phyloP scores from a whole-genome alignment of 2,797 vertebrate species.

The Coreius guichenoti region DNA sequence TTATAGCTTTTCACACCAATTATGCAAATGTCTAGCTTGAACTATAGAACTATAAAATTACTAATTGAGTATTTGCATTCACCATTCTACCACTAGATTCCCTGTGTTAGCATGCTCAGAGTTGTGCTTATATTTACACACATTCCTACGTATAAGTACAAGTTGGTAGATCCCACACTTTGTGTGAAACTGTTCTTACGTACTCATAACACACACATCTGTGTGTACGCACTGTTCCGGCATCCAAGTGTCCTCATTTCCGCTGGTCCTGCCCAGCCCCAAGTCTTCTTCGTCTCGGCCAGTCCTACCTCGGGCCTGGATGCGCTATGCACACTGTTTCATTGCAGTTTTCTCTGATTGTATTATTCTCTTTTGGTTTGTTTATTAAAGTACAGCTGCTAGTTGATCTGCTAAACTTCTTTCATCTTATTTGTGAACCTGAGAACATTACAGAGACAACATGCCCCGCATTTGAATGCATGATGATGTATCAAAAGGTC shows the following conservation, averaged over 20 bases:
- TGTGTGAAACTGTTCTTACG: neutral
- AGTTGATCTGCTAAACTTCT: too few species aligned
- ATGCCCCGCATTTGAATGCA: too few species aligned
- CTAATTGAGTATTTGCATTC: neutral
- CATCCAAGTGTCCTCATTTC: neutral
- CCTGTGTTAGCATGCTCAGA: constrained; percentile 67
- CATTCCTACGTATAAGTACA: neutral
- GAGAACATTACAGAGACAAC: too few species aligned
- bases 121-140: constrained; percentile 50
- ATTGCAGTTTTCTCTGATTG: too few species aligned
- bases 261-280: too few species aligned
- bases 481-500: too few species aligned
- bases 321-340: too few species aligned
- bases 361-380: too few species aligned
- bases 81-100: neutral
- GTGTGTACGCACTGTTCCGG: neutral
- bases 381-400: too few species aligned
- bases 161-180: neutral
- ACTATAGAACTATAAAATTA: neutral
- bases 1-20: neutral
- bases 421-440: too few species aligned
- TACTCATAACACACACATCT: neutral
- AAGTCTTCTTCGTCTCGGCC: too few species aligned
- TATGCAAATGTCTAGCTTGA: neutral
- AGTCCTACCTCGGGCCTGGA: too few species aligned